A percentile compares a stretch with the other conserved stretches of the same genome.
Conservation (phyloP, 2,888 invertebrate species). For the Drosophila nr. perissopoda region DNA sequence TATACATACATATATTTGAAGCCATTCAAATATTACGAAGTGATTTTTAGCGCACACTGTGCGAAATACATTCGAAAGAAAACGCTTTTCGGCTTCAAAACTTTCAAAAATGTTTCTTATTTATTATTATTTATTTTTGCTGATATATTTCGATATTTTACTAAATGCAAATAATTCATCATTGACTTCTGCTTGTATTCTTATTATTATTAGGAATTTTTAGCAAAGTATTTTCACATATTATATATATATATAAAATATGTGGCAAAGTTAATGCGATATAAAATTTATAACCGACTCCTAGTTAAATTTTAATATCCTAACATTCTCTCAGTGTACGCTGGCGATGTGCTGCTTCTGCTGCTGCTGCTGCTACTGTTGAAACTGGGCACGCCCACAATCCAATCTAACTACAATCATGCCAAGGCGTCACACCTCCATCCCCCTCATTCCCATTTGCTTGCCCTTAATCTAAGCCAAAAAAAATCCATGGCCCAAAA, state of each 20-base stretch:
- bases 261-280: not conserved
- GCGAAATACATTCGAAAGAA: conserved; percentile 6
- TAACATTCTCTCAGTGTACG: conserved; percentile 32
- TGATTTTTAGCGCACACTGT: conserved; percentile 27
- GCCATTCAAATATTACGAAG: conserved; percentile 16
- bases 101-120: too few species aligned
- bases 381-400: conserved; percentile 22
- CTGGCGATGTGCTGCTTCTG: conserved; percentile 8
- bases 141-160: not conserved
- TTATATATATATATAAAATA: not conserved
- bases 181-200: not conserved
- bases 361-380: not conserved
- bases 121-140: not conserved
- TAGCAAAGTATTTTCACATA: too few species aligned
- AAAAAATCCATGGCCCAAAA: conserved; percentile 49
- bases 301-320: not conserved
- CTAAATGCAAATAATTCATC: not conserved
- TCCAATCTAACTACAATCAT: conserved; percentile 31
- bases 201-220: not conserved
- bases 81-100: not conserved
- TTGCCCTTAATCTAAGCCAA: conserved; percentile 48
- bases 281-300: not conserved
- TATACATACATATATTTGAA: not conserved
- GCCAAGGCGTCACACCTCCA: not conserved
- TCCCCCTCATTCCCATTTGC: not conserved